Evolutionary conservation across 2,797 vertebrate species (phyloP).

Genomic region (Echiichthys vipera): DNA sequence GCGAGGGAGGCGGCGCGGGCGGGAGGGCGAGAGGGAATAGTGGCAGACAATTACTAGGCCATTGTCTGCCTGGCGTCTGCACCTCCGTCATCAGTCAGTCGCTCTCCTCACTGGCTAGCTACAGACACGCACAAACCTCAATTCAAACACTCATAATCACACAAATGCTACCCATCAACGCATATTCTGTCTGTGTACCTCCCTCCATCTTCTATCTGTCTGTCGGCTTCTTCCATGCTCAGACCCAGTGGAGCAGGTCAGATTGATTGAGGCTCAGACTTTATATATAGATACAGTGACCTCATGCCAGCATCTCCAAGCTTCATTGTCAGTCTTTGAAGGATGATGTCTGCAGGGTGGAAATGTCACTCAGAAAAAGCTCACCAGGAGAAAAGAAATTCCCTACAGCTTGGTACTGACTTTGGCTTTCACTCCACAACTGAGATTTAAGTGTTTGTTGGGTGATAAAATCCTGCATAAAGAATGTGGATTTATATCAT

Average conservation of each 20-base stretch:
- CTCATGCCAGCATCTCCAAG: constrained; percentile 28
- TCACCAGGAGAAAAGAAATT: constrained; percentile 11
- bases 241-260: constrained; percentile 53
- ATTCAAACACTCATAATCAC: constrained; percentile 15
- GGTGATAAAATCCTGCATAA: background rate
- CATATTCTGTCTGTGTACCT: constrained; percentile 4
- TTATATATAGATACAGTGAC: constrained; percentile 57
- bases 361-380: constrained; percentile 27
- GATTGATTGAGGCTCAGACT: constrained; percentile 38
- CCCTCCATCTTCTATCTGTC: constrained; percentile 25
- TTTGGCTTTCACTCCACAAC: background rate
- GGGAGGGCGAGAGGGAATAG: constrained; percentile 42
- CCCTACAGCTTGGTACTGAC: background rate
- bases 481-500: background rate
- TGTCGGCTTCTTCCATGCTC: constrained; percentile 17
- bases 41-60: constrained; percentile 81
- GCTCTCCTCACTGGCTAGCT: constrained; percentile 73
- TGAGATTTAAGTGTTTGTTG: background rate
- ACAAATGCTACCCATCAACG: constrained; percentile 8
- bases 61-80: constrained; percentile 82
- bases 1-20: constrained; percentile 28
- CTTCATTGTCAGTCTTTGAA: constrained; percentile 13
- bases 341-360: constrained; percentile 29
- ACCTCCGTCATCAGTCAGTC: constrained; percentile 71
- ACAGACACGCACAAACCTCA: constrained; percentile 37